These are phyloP conservation scores for Phasia obesa DNA, from an alignment of 2,888 invertebrate genomes.

Conservation along the genomic window DNA sequence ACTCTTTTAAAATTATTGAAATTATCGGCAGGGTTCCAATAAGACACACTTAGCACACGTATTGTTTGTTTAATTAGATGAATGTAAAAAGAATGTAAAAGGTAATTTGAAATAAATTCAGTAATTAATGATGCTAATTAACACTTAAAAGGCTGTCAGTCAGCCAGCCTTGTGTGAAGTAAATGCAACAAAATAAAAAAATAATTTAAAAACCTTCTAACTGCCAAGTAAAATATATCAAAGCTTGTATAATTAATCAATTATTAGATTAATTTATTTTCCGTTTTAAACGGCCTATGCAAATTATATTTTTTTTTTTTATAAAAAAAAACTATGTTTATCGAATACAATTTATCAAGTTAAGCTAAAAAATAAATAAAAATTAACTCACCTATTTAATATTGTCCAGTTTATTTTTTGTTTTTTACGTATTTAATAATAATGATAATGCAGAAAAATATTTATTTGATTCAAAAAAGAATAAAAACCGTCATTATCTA, in stretches of 20 bases:
- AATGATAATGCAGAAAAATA: too few species aligned
- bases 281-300: constrained; percentile 26
- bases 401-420: neutral
- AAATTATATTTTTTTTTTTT: constrained; percentile 20
- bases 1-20: constrained; percentile 29
- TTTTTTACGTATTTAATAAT: too few species aligned
- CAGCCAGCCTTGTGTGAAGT: neutral
- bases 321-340: constrained; percentile 14
- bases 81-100: constrained; percentile 24
- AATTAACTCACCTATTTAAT: constrained; percentile 38
- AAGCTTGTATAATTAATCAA: neutral
- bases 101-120: constrained; percentile 12
- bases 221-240: neutral
- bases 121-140: constrained; percentile 5
- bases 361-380: constrained; percentile 1
- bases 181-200: constrained; percentile 14
- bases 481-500: too few species aligned
- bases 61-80: constrained; percentile 25
- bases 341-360: constrained; percentile 13
- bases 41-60: constrained; percentile 20
- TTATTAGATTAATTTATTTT: constrained; percentile 13
- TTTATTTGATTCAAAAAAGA: too few species aligned
- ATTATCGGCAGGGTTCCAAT: constrained; percentile 42
- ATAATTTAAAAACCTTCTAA: constrained; percentile 3
- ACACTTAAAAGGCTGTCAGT: neutral